Percentiles rank a stretch among this genome's conserved stretches.
phyloP scores from a whole-genome alignment of 2,888 invertebrate genomes.

The Petrolisthes manimaculis region DNA sequence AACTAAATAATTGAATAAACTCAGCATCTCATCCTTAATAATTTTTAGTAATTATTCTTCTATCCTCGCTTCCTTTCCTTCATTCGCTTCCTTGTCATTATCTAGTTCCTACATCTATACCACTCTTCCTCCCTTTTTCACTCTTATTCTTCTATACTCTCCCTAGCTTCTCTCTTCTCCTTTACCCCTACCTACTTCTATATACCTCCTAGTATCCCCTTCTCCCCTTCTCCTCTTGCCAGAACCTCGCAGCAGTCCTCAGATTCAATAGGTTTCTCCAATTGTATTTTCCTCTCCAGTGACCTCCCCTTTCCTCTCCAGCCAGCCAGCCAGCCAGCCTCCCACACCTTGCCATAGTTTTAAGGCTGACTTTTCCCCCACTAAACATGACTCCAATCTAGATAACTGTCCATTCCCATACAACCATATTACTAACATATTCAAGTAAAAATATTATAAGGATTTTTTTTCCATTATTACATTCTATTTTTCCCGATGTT shows the following conservation, averaged over 20 bases:
- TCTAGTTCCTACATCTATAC: not conserved
- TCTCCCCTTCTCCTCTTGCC: not conserved
- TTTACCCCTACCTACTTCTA: slow-evolving; percentile 10
- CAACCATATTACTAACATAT: too few relatives aligned
- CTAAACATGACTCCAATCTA: too few relatives aligned
- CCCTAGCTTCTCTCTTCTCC: not conserved
- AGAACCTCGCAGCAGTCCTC: slow-evolving; percentile 16
- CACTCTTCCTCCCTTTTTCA: not conserved
- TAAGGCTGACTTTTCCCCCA: not conserved
- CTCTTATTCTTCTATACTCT: not conserved
- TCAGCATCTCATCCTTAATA: too few relatives aligned
- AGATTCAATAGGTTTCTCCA: slow-evolving; percentile 40
- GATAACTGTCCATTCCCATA: too few relatives aligned
- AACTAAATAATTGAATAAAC: too few relatives aligned
- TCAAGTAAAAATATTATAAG: too few relatives aligned
- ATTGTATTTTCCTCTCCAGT: slow-evolving; percentile 42
- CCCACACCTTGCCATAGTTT: slow-evolving; percentile 1
- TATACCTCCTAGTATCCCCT: not conserved
- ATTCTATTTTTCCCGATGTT: too few relatives aligned
- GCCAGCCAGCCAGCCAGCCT: not conserved
- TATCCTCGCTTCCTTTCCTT: not conserved
- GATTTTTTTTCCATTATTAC: too few relatives aligned
- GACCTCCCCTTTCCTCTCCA: slow-evolving; percentile 10
- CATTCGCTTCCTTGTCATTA: not conserved
- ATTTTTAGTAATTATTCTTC: not conserved